phyloP scores from a whole-genome alignment of 2,113 vertebrate species.

The Hemibagrus wyckioides region DNA sequence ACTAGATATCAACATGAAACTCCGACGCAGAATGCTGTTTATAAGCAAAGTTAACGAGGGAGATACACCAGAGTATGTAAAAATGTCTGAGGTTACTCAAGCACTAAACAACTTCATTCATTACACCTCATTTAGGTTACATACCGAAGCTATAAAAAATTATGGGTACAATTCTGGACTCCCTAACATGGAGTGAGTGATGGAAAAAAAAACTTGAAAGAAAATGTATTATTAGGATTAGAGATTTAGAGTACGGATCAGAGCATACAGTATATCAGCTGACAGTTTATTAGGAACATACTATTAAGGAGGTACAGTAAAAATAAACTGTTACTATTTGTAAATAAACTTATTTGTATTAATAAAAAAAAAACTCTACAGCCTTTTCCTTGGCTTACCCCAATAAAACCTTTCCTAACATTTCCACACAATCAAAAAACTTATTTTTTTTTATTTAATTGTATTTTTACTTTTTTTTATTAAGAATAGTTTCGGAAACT shows the following conservation, averaged over 20 bases:
- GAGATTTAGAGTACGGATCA: neutral
- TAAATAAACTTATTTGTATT: neutral
- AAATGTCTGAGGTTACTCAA: conserved; percentile 1
- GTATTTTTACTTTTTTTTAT: neutral
- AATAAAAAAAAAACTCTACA: neutral
- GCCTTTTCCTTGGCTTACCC: too few relatives aligned
- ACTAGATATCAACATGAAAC: conserved; percentile 12
- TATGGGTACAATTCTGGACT: conserved; percentile 31
- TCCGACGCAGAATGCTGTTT: conserved; percentile 27
- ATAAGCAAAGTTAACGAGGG: conserved; percentile 49
- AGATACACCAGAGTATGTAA: conserved; percentile 43
- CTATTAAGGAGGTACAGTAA: neutral
- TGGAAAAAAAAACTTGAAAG: neutral
- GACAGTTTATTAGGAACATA: neutral
- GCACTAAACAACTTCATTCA: conserved; percentile 12
- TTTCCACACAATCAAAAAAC: neutral
- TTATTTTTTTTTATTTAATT: neutral
- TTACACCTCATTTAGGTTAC: neutral
- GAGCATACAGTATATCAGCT: neutral
- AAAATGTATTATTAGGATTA: neutral
- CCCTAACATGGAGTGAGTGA: neutral
- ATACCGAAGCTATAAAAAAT: conserved; percentile 31
- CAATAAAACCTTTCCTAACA: neutral
- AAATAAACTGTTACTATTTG: neutral
- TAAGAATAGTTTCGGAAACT: neutral